Evolutionary conservation across 2,888 invertebrate genomes (phyloP), one percentile per base, ranked within the genome.

Genomic region (Iselma pallidipennis): DNA sequence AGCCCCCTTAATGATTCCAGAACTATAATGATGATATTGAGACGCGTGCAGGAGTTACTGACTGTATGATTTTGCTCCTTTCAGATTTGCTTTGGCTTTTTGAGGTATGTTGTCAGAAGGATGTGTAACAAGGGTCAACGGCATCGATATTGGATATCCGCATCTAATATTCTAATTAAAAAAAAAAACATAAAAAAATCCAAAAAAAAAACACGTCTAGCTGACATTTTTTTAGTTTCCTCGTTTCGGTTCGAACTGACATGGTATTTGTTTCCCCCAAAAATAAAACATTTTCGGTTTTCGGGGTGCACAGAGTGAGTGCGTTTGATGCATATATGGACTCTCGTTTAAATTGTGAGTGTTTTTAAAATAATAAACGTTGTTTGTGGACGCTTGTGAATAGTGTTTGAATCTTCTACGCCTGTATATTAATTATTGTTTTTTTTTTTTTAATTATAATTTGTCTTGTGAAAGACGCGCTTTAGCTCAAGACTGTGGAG

Each of bases 261-360:
- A 76, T 76, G 76, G 76, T 76, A 72, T 72, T 37, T 71, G 72
- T 74, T 72, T 72, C 75, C 69, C 66, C 31, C 4, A 4, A 14
- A 37, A 37, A 2, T 14, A 37, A 37, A 69, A 55, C 66, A 64
- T 64, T 72, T 71, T 73, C 72, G 71, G 70, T 73, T 74, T 68
- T 66, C 69, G 76, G 76, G 78, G 77, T 78, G 77, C 78, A n/a
- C n/a, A 75, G 77, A 75, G 70, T 76, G 77, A 69, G 69, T 76
- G 77, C 69, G 55, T 42, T 58, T 25, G 66, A 60, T 67, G 67
- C 66, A 66, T 66, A 67, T 62, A 25, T n/a, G 66, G 67, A 69
- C 68, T 67, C 49, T 65, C 49, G 55, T 42, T 37, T 53, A 58
- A 66, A 69, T 68, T 64, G 67, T 66, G 68, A 67, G 70, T 71